Evolutionary conservation across 1,140 invertebrate genomes (phyloP), one percentile per base, ranked within the genome.

Genomic region (Achroia grisella): DNA sequence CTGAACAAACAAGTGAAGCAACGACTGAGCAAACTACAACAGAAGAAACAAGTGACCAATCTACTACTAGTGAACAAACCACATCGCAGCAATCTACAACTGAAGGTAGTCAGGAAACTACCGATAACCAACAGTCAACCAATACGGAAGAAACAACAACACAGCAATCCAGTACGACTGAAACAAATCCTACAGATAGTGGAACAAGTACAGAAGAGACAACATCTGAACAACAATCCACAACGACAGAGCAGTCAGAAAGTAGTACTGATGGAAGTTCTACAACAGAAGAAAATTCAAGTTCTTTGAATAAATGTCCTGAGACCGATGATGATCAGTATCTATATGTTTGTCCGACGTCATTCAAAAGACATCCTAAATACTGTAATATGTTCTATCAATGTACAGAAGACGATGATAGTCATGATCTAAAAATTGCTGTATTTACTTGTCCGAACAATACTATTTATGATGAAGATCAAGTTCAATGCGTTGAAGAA

Each of bases 321-420:
- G 52, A 87, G 48, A 85, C 87, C 5, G 84, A 87, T 29, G 89
- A 90, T 4, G 90, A 93, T 45, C 93, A 95, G 80, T 86, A 91
- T 44, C 73, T 89, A 4, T 88, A 92, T 35, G 89, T 93, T 3
- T 95, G 94, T 67, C 93, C 93, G 10, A 93, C 93, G 28, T 93
- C 93, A 28, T 95, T 95, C 79, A 89, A 88, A 62, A 89, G 93
- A 52, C 93, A 96, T 88, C 93, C 94, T 0, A 92, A 94, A 70
- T 91, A 93, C 61, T 96, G 94, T 63, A 93, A 95, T 68, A 72
- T 93, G 32, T 94, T 95, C 78, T 95, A 95, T 62, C 93, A 95
- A 71, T 95, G 94, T 68, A 92, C 90, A 10, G 88, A 87, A 46
- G 88, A 89, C 39, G 73, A 87, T 0, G 82, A 90, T 12, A 89